phyloP scores from a whole-genome alignment of 2,888 invertebrate genomes.

The Imbricaverruca yamaguchii region DNA sequence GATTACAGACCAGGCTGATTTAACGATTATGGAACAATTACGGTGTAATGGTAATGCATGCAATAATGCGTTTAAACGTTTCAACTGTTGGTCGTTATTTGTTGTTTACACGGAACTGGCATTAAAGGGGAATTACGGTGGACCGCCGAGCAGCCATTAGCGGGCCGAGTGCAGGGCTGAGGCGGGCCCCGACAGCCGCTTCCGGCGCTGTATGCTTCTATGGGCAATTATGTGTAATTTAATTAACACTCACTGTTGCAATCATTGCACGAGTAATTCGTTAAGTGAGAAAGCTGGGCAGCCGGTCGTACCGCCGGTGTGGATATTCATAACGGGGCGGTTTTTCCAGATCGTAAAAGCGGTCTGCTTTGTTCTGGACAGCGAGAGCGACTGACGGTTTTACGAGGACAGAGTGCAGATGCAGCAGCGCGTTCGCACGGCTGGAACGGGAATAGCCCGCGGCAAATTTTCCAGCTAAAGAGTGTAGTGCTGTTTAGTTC shows the following conservation, averaged over 20 bases:
- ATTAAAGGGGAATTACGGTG: neutral
- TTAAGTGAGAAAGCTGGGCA: conserved; percentile 1
- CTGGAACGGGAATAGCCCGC: no score
- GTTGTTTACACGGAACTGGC: conserved; percentile 6
- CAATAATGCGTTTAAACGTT: conserved; percentile 21
- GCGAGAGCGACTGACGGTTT: neutral
- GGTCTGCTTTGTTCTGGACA: neutral
- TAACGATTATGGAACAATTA: conserved; percentile 21
- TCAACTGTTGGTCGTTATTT: conserved; percentile 2
- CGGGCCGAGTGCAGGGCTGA: neutral
- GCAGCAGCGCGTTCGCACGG: no score
- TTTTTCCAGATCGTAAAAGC: neutral
- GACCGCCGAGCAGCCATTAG: neutral
- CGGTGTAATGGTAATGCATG: conserved; percentile 9
- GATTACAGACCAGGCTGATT: conserved; percentile 15
- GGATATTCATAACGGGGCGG: conserved; percentile 19
- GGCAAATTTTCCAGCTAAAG: no score
- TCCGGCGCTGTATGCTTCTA: conserved; percentile 15
- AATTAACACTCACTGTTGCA: conserved; percentile 22
- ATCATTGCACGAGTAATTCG: conserved; percentile 14
- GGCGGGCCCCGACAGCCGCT: neutral
- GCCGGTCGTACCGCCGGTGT: neutral
- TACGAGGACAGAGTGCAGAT: neutral
- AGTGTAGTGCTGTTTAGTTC: no score
- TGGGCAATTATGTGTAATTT: conserved; percentile 21